These are phyloP conservation scores for Ochotona curzoniae DNA, from an alignment of 2,113 vertebrate species.

Conservation along the genomic window DNA sequence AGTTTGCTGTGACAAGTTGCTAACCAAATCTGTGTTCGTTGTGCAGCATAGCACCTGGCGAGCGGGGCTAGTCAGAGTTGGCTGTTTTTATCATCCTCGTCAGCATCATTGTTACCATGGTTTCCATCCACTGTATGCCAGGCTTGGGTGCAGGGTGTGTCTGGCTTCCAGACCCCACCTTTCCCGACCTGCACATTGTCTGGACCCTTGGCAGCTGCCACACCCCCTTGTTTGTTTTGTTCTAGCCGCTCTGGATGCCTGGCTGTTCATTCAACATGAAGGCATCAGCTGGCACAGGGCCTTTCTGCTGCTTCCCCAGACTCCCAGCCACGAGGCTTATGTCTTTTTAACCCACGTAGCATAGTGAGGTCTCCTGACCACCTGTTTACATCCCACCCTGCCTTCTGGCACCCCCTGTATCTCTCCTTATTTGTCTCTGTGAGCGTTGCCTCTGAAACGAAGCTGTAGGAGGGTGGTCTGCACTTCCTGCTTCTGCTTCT, in stretches of 20 bases:
- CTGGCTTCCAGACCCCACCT: neutral
- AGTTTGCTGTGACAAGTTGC: neutral
- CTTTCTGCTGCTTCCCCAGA: neutral
- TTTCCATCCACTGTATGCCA: neutral
- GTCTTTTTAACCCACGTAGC: neutral
- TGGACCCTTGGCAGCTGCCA: accelerated
- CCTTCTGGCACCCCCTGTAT: neutral
- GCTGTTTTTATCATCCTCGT: neutral
- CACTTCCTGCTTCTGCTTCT: neutral
- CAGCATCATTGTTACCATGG: accelerated
- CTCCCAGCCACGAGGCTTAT: neutral
- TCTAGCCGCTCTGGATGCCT: neutral
- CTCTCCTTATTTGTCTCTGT: neutral
- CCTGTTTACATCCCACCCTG: neutral
- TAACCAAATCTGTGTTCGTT: accelerated
- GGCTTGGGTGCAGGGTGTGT: neutral
- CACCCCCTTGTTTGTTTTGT: neutral
- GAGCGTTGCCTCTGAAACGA: neutral
- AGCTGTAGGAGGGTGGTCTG: neutral
- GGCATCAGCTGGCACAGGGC: accelerated
- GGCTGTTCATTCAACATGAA: neutral
- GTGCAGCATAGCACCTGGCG: neutral
- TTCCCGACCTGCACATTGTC: neutral
- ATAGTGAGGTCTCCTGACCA: neutral
- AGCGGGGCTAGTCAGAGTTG: neutral